phyloP scores from a whole-genome alignment of 2,888 invertebrate genomes.

The Anorthoa munda region DNA sequence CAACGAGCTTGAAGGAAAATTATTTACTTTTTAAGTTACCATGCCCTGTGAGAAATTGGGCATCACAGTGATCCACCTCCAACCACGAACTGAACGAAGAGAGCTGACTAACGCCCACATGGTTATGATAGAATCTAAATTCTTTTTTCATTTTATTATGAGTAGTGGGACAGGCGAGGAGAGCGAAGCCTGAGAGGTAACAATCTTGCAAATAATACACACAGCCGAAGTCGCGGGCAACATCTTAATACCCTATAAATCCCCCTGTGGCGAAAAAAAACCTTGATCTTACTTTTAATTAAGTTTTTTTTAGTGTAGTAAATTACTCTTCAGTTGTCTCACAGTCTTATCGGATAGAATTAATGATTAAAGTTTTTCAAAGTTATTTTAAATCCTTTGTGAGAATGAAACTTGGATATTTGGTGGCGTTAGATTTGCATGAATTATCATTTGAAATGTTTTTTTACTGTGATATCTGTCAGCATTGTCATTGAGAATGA shows the following conservation, averaged over 20 bases:
- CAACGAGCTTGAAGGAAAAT: too few relatives aligned
- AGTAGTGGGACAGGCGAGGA: too few relatives aligned
- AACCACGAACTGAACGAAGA: too few relatives aligned
- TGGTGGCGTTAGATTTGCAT: conserved; percentile 25
- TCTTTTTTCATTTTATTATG: too few relatives aligned
- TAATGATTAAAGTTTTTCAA: conserved; percentile 60
- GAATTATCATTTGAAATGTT: conserved; percentile 24
- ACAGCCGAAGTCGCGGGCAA: not conserved
- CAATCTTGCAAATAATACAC: not conserved
- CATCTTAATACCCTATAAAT: conserved; percentile 40
- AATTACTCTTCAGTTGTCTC: conserved; percentile 64
- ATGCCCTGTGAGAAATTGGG: too few relatives aligned
- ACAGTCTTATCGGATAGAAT: conserved; percentile 59
- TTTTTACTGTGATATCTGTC: conserved; percentile 10
- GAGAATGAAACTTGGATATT: conserved; percentile 29
- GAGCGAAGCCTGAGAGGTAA: too few relatives aligned
- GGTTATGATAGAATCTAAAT: too few relatives aligned
- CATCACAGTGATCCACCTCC: too few relatives aligned
- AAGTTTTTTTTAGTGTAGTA: conserved; percentile 60
- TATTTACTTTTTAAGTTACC: too few relatives aligned
- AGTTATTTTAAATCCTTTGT: conserved; percentile 54
- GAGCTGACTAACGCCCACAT: too few relatives aligned
- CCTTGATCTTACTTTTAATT: conserved; percentile 62
- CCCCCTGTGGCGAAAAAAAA: conserved; percentile 41
- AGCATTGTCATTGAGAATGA: not conserved